These are phyloP conservation scores for Plagodis dolabraria DNA, from an alignment of 2,888 invertebrate genomes.

Conservation along the genomic window DNA sequence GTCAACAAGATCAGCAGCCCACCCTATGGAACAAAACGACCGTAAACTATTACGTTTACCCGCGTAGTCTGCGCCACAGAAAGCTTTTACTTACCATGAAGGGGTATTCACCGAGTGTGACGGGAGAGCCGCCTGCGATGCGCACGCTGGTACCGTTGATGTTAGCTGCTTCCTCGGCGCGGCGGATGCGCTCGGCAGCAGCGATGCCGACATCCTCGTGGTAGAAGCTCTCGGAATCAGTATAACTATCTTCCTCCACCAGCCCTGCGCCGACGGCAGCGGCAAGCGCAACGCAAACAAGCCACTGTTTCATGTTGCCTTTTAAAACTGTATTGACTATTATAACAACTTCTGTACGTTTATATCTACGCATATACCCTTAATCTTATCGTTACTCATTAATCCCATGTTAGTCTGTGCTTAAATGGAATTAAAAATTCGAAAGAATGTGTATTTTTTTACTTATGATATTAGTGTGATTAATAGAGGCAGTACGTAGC, in stretches of 20 bases:
- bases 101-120: constrained; percentile 37
- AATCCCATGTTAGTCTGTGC: neutral
- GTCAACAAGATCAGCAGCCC: constrained; percentile 49
- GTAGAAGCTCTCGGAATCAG: constrained; percentile 30
- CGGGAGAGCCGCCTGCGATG: constrained; percentile 38
- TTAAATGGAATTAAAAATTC: no score
- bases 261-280: constrained; percentile 2
- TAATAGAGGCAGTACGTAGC: no score
- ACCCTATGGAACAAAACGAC: neutral
- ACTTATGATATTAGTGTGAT: no score
- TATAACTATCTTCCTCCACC: neutral
- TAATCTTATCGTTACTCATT: neutral
- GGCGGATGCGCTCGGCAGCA: constrained; percentile 42
- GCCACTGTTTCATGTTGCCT: neutral
- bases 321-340: neutral
- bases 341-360: neutral
- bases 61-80: no score
- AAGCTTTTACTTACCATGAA: constrained; percentile 19
- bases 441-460: no score
- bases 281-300: neutral
- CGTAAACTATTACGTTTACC: neutral
- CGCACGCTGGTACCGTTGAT: constrained; percentile 14
- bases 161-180: constrained; percentile 26
- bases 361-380: neutral
- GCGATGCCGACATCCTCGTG: constrained; percentile 41